These are phyloP conservation scores for Rhegmatorhina hoffmannsi DNA, from an alignment of 2,113 vertebrate genomes.

Conservation along the genomic window DNA sequence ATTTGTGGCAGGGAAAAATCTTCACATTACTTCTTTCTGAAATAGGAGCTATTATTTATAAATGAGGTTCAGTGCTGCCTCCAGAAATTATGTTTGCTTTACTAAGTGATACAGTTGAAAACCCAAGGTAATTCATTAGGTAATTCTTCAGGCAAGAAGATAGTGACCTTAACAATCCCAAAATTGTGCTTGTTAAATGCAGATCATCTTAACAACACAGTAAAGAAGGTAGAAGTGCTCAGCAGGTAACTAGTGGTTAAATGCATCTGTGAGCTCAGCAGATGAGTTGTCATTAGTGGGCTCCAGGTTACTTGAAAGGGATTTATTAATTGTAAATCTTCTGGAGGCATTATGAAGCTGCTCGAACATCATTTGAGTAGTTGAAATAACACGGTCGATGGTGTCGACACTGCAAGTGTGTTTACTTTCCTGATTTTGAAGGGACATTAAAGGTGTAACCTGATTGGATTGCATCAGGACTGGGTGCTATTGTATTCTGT, in stretches of 20 bases:
- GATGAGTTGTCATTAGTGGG: not conserved
- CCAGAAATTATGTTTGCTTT: not conserved
- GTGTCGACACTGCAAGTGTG: not conserved
- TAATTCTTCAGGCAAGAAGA: slow-evolving; percentile 1
- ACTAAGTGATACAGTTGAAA: not conserved
- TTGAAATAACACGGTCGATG: not conserved
- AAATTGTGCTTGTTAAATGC: not conserved
- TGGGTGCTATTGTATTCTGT: not conserved
- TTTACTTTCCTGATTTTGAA: slow-evolving; percentile 2
- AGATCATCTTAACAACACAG: not conserved
- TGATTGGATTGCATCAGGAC: not conserved
- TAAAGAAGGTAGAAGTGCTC: not conserved
- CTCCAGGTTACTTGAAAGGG: not conserved
- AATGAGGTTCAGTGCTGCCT: not conserved
- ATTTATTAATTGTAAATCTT: not conserved
- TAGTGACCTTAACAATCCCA: not conserved
- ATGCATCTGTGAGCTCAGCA: not conserved
- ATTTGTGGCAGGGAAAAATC: not conserved
- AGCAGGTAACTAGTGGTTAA: not conserved
- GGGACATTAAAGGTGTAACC: not conserved
- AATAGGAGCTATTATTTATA: not conserved
- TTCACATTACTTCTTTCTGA: not conserved
- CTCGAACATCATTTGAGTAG: not conserved
- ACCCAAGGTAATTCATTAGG: not conserved
- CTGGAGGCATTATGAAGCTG: not conserved